These are phyloP conservation scores for Chrysina gloriosa DNA, from an alignment of 2,888 invertebrate genomes.

Conservation along the genomic window DNA sequence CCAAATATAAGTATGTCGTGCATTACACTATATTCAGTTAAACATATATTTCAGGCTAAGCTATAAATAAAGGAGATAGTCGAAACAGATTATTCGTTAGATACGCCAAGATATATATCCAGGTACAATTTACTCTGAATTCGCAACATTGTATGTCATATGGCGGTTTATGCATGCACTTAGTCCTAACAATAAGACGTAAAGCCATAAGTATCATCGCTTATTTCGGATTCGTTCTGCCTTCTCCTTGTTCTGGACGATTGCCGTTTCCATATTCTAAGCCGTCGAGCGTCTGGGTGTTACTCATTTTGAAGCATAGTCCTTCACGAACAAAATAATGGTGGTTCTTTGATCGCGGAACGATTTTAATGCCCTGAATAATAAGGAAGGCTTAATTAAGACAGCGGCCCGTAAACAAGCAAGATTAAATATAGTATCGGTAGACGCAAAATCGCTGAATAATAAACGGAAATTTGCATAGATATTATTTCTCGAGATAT, in stretches of 20 bases:
- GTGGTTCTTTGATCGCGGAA: constrained; percentile 23
- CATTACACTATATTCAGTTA: too few species aligned
- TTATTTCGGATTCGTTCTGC: neutral
- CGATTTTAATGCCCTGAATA: constrained; percentile 28
- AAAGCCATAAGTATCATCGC: neutral
- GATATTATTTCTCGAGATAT: constrained; percentile 25
- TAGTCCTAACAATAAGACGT: neutral
- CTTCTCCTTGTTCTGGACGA: neutral
- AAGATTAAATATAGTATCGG: constrained; percentile 35
- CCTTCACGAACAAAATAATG: constrained; percentile 16
- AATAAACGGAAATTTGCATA: constrained; percentile 35
- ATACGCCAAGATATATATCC: too few species aligned
- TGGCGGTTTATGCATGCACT: neutral
- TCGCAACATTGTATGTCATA: neutral
- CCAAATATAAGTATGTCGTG: too few species aligned
- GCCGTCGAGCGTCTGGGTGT: neutral
- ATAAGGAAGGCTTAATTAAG: constrained; percentile 32
- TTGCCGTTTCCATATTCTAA: neutral
- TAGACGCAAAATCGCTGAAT: constrained; percentile 30
- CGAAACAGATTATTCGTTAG: too few species aligned
- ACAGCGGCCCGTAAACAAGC: constrained; percentile 20
- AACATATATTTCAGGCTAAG: too few species aligned
- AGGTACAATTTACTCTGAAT: too few species aligned
- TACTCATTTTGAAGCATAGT: constrained; percentile 22
- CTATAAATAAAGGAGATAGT: too few species aligned